Percentiles rank a stretch among this genome's conserved stretches.
Evolutionary conservation across 2,797 vertebrate genomes (phyloP).

Genomic region (Gobionotothen gibberifrons): DNA sequence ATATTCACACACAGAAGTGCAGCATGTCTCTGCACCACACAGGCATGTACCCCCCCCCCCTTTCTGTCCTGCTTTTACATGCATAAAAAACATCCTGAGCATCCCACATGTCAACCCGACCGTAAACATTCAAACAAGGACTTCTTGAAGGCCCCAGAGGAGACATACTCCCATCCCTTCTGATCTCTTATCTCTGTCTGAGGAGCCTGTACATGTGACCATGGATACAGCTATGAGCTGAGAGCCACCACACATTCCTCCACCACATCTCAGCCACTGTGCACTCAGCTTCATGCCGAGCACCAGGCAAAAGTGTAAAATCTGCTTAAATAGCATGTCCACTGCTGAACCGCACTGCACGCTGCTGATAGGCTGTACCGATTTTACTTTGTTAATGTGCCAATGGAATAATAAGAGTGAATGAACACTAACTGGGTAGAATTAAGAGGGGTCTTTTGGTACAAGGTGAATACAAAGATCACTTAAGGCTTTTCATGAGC

Average conservation of each 20-base stretch:
- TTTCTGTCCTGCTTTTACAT: slow-evolving; percentile 15
- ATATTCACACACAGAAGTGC: neutral
- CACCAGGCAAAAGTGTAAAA: slow-evolving; percentile 52
- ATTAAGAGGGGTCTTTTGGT: slow-evolving; percentile 43
- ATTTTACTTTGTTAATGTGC: slow-evolving; percentile 53
- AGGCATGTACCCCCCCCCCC: neutral
- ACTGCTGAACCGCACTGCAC: slow-evolving; percentile 44
- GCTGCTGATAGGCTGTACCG: slow-evolving; percentile 44
- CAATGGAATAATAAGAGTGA: slow-evolving; percentile 46
- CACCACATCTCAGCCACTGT: slow-evolving; percentile 21
- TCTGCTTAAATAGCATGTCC: slow-evolving; percentile 67
- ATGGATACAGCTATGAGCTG: slow-evolving; percentile 31
- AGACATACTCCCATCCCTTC: slow-evolving; percentile 7
- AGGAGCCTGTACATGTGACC: slow-evolving; percentile 47
- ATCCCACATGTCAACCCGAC: slow-evolving; percentile 18
- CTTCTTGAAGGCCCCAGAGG: slow-evolving; percentile 27
- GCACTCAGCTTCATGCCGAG: slow-evolving; percentile 44
- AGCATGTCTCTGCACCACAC: neutral
- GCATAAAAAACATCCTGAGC: slow-evolving; percentile 20
- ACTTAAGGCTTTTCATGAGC: slow-evolving; percentile 50
- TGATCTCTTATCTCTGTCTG: slow-evolving; percentile 45
- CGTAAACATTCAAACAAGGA: slow-evolving; percentile 38
- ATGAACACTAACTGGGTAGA: slow-evolving; percentile 39
- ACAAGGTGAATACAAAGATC: slow-evolving; percentile 32
- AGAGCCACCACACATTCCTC: slow-evolving; percentile 35